Evolutionary conservation across 1,140 invertebrate species (phyloP), one percentile per base, ranked within the genome.

Genomic region (Heterodera schachtii): DNA sequence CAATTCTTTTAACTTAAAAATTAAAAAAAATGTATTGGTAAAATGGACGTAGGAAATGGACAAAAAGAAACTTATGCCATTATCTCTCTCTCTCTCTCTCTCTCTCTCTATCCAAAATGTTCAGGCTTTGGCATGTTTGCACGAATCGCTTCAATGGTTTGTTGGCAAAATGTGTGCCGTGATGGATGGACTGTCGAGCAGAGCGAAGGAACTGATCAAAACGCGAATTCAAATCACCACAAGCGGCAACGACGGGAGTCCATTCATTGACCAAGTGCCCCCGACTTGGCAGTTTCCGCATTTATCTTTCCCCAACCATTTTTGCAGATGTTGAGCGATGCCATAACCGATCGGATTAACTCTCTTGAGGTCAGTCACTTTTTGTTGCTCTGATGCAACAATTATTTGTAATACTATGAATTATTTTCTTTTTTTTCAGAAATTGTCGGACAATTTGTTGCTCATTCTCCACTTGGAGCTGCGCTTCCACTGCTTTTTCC

Each of bases 401-500:
- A 31, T 31, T 31, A 31, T 31, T 31, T 31, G 31, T 31, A 31
- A 31, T 31, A 1, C 31, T 31, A 19, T 9, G 44, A 71, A 71
- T 7, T 11, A 6, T 43, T 71, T 7, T 19, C 16, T n/a, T 6
- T 5, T 75, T 9, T 64, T 78, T 78, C 16, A 78, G 77, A 78
- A 78, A 69, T 69, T 97, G 69, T 93, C 95, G 0, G 94, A 97
- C 87, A 96, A 94, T 57, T 96, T 95, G 90, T 92, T 98, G 60
- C 90, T 98, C 21, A 93, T 97, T 47, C 90, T 98, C 44, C 96
- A 98, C 92, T 92, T 98, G 84, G 96, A 98, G 52, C 43, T 95
- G 70, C 93, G 96, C 81, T 95, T 97, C 49, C 95, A 97, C 88
- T 97, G 95, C 90, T 97, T 97, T 90, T 95, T 95, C 90, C 96